Conservation (phyloP, 2,888 invertebrate genomes). For the Hoplodrina ambigua region DNA sequence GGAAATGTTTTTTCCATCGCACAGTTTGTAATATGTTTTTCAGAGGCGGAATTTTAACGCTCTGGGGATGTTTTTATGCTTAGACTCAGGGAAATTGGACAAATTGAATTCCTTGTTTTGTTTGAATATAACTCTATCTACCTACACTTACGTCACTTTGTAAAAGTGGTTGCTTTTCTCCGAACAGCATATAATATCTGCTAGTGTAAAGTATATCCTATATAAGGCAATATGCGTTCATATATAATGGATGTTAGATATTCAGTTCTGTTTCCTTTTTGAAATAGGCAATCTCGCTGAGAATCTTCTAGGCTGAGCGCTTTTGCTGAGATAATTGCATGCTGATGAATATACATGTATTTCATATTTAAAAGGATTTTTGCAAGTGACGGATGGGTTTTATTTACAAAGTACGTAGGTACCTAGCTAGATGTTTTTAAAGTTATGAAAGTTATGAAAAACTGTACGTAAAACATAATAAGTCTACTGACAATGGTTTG, state of each 20-base stretch:
- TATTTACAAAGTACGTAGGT: neutral
- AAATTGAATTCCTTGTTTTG: constrained; percentile 77
- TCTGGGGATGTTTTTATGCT: constrained; percentile 74
- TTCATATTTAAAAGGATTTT: constrained; percentile 31
- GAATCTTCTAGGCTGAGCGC: constrained; percentile 47
- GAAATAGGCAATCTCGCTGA: constrained; percentile 60
- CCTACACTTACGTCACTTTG: constrained; percentile 9
- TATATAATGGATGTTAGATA: constrained; percentile 47
- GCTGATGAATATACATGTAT: constrained; percentile 37
- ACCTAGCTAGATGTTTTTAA: too few species aligned
- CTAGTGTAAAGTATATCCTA: constrained; percentile 27
- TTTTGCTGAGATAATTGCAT: constrained; percentile 42
- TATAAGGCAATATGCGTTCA: constrained; percentile 43
- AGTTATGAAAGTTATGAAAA: too few species aligned
- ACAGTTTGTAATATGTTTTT: constrained; percentile 75
- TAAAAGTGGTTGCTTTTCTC: constrained; percentile 32
- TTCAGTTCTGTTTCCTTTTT: constrained; percentile 60
- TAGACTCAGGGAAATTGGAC: constrained; percentile 73
- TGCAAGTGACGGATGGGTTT: neutral
- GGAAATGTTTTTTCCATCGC: constrained; percentile 71
- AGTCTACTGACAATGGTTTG: too few species aligned
- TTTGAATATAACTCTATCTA: constrained; percentile 66
- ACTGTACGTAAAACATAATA: too few species aligned
- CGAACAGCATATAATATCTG: constrained; percentile 12
- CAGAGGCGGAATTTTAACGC: constrained; percentile 69